These are phyloP conservation scores for Hyles euphorbiae DNA, from an alignment of 1,140 invertebrate species.

Conservation along the genomic window DNA sequence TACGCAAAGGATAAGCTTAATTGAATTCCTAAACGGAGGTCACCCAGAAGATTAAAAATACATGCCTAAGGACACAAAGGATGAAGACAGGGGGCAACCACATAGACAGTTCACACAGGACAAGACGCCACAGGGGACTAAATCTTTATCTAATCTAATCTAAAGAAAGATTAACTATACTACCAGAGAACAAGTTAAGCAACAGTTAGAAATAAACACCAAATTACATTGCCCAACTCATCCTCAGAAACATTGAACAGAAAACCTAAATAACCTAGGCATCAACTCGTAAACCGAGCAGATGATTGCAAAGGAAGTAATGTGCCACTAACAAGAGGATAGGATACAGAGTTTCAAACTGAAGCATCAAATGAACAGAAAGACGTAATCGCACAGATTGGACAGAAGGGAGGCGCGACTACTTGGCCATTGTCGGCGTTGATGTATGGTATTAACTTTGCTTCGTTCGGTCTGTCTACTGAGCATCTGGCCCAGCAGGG, in stretches of 20 bases:
- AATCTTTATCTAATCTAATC: slow-evolving; percentile 33
- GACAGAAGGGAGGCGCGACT: slow-evolving; percentile 72
- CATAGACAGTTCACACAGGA: slow-evolving; percentile 35
- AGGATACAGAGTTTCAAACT: slow-evolving; percentile 47
- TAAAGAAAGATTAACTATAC: slow-evolving; percentile 38
- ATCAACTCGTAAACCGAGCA: slow-evolving; percentile 22
- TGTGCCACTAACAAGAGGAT: slow-evolving; percentile 34
- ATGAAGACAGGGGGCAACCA: slow-evolving; percentile 28
- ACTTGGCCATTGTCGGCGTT: slow-evolving; percentile 69
- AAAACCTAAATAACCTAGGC: slow-evolving; percentile 25
- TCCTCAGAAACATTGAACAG: slow-evolving; percentile 25
- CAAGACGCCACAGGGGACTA: slow-evolving; percentile 36
- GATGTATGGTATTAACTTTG: slow-evolving; percentile 72
- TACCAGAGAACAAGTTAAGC: slow-evolving; percentile 46
- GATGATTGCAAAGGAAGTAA: slow-evolving; percentile 29
- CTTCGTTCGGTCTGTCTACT: slow-evolving; percentile 70
- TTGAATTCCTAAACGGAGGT: slow-evolving; percentile 24
- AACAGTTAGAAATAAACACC: not conserved
- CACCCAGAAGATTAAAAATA: slow-evolving; percentile 31
- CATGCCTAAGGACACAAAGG: slow-evolving; percentile 40
- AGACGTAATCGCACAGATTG: slow-evolving; percentile 71
- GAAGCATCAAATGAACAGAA: slow-evolving; percentile 70
- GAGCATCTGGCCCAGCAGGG: slow-evolving; percentile 85
- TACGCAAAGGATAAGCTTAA: slow-evolving; percentile 16
- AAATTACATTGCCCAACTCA: slow-evolving; percentile 20